Evolutionary conservation across 37 sponge, comb jelly and placozoan species (phyloP), one percentile per base, ranked within the genome.

Genomic region (Chondrosia reniformis): DNA sequence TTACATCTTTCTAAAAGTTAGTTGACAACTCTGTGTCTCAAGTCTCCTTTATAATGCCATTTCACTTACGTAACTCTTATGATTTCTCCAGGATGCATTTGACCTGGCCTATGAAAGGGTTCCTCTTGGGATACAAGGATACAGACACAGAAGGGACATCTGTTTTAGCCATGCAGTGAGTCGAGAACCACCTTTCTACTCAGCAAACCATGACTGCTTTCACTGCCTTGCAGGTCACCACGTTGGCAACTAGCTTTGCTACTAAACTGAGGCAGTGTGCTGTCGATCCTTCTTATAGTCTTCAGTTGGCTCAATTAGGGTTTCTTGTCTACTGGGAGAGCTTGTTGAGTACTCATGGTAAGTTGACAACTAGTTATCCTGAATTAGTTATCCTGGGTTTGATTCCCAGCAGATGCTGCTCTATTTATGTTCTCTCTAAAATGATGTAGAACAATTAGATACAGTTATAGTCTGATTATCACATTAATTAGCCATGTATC

Each of bases 321-420:
- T 93, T 89, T 69, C 86, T 97, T 43, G 65, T 90, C 1, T 91
- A 97, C 87, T 97, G 94, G 92, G 94, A 97, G 78, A 84, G 83
- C 67, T 72, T 93, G 7, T 83, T 97, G 71, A 88, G 89, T 61
- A 97, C 97, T 66, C 75, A 80, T 28, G 86, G 72, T 69, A 6
- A 45, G 43, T 39, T 7, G n/a, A n/a, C n/a, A n/a, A n/a, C n/a
- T n/a, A n/a, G n/a, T n/a, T n/a, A n/a, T n/a, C n/a, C n/a, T n/a
- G n/a, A n/a, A n/a, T n/a, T n/a, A n/a, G n/a, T n/a, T n/a, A n/a
- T n/a, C n/a, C n/a, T n/a, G n/a, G n/a, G n/a, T n/a, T n/a, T n/a
- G n/a, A n/a, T n/a, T n/a, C n/a, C n/a, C n/a, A n/a, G n/a, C n/a
- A n/a, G n/a, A n/a, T n/a, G n/a, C n/a, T n/a, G n/a, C n/a, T n/a